These are phyloP conservation scores for Gymnothorax javanicus DNA, from an alignment of 2,797 vertebrate species.

Conservation along the genomic window DNA sequence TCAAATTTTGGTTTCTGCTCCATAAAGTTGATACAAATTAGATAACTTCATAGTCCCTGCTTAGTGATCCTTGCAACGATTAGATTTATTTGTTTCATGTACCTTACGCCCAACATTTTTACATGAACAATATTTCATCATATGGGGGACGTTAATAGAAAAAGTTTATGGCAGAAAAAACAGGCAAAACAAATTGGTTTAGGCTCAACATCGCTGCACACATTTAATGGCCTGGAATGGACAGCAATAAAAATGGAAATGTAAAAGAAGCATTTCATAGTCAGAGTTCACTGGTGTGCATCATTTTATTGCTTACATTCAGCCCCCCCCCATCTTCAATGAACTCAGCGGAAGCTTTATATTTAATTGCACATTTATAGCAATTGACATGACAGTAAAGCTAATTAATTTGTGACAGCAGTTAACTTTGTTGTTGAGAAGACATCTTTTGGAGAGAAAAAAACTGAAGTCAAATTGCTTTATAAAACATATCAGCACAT, in stretches of 20 bases:
- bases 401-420: conserved; percentile 54
- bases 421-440: conserved; percentile 40
- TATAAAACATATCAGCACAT: not conserved
- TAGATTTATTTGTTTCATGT: conserved; percentile 48
- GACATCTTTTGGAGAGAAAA: conserved; percentile 4
- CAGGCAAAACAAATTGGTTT: conserved; percentile 64
- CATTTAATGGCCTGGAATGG: conserved; percentile 68
- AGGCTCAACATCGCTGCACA: conserved; percentile 60
- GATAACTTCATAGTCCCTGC: conserved; percentile 46
- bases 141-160: conserved; percentile 58
- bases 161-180: conserved; percentile 62
- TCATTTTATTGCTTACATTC: conserved; percentile 61
- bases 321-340: conserved; percentile 54
- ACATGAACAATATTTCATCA: conserved; percentile 60
- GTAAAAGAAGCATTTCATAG: conserved; percentile 61
- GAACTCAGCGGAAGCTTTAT: conserved; percentile 54
- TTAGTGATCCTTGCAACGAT: conserved; percentile 52
- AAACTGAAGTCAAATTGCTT: not conserved
- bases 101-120: conserved; percentile 50
- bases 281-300: conserved; percentile 59
- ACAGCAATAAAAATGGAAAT: conserved; percentile 77
- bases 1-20: conserved; percentile 53
- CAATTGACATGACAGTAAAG: conserved; percentile 61
- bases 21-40: conserved; percentile 58
- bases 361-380: conserved; percentile 58